Evolutionary conservation across 2,888 invertebrate genomes (phyloP), one percentile per base, ranked within the genome.

Genomic region (Apotomis capreana): DNA sequence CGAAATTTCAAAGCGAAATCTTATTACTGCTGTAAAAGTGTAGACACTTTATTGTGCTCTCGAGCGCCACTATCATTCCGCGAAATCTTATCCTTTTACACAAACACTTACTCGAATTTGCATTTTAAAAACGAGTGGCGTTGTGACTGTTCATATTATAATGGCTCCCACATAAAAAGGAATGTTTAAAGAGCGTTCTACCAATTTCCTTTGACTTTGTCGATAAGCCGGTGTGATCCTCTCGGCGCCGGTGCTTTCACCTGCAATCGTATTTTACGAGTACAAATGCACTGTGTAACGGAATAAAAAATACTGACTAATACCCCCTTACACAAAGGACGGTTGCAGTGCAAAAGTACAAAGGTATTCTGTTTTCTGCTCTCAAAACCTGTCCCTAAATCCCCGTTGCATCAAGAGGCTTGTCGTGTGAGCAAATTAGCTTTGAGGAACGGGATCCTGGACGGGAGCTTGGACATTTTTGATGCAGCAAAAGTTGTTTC

Each of bases 151-250:
- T 46, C 71, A 62, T 65, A 69, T 74, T 58, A 75, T 77, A 70
- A 72, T 69, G 46, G 74, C 78, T 79, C 81, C 78, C 80, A 78
- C 78, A 81, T 82, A 84, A 84, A 82, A 69, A 80, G 81, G 80
- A 81, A 76, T 76, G 76, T 85, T 81, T 80, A 78, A 74, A 72
- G 74, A 70, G 64, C 58, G 80, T 81, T 76, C 76, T 70, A 80
- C 79, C 78, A 83, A 85, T 85, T 84, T 85, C 83, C 82, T 82
- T 79, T 80, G 83, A 84, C 75, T 83, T 81, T 80, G 76, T 80
- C 79, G 84, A 87, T 86, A 86, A 89, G 83, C 79, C 69, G 69
- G 77, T 78, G 78, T 81, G 77, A 82, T 72, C 60, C 62, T 36
- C 58, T 51, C 15, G 37, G 49, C 57, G 51, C 67, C 15, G 44